Conservation (phyloP, 1,140 invertebrate genomes). For the Frieseomelitta varia region DNA sequence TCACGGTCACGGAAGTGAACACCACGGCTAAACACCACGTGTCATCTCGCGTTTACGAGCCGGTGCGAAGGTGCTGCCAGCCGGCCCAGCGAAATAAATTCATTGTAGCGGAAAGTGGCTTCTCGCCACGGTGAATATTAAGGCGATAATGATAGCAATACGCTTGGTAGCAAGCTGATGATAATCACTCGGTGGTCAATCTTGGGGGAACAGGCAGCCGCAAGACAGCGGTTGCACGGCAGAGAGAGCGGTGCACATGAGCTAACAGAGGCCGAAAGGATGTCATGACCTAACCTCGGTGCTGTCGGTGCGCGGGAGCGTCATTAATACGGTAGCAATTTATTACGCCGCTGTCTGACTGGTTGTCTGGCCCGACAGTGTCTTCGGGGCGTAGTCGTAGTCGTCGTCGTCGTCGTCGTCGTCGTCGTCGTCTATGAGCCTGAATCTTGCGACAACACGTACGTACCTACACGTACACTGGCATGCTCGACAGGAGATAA, state of each 20-base stretch:
- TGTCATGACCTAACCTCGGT: constrained; percentile 63
- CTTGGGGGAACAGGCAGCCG: constrained; percentile 28
- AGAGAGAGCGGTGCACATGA: constrained; percentile 37
- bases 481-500: constrained; percentile 15
- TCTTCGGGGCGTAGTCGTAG: constrained; percentile 68
- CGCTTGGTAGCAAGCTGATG: constrained; percentile 35
- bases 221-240: constrained; percentile 46
- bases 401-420: constrained; percentile 7
- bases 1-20: not conserved
- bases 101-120: constrained; percentile 7
- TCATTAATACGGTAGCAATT: constrained; percentile 80
- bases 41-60: constrained; percentile 25
- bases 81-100: constrained; percentile 12
- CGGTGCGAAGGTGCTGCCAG: not conserved
- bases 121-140: constrained; percentile 6
- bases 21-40: not conserved
- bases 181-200: constrained; percentile 59
- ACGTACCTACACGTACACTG: not conserved
- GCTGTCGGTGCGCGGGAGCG: constrained; percentile 69
- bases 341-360: constrained; percentile 76
- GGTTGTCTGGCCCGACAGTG: constrained; percentile 66
- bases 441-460: constrained; percentile 44
- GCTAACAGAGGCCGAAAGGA: constrained; percentile 57
- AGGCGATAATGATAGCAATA: constrained; percentile 45
- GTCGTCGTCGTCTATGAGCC: constrained; percentile 42